Conservation (phyloP, 2,113 vertebrate species). For the Solea senegalensis region DNA sequence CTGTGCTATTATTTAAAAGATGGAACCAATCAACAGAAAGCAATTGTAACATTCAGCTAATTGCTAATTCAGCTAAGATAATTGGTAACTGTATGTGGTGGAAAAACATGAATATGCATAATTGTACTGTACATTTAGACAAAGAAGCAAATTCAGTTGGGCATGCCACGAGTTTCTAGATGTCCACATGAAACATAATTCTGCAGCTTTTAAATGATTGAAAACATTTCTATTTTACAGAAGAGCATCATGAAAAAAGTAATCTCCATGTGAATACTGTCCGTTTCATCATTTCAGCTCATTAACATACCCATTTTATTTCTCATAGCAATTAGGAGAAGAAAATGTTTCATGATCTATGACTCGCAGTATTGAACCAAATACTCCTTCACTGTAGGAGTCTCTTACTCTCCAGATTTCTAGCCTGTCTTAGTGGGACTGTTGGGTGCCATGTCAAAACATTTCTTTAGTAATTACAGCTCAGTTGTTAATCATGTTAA, state of each 20-base stretch:
- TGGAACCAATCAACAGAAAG: too few species aligned
- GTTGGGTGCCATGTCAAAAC: slow-evolving; percentile 19
- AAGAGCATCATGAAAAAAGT: slow-evolving; percentile 28
- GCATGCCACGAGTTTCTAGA: slow-evolving; percentile 35
- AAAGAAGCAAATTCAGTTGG: slow-evolving; percentile 22
- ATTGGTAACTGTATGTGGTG: slow-evolving; percentile 24
- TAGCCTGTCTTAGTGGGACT: slow-evolving; percentile 14
- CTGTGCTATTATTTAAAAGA: too few species aligned
- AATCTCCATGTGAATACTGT: background rate
- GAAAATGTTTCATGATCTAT: background rate
- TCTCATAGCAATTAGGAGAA: background rate
- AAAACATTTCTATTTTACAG: background rate
- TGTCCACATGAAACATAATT: slow-evolving; percentile 10
- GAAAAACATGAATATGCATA: slow-evolving; percentile 6
- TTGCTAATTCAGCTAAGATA: slow-evolving; percentile 39
- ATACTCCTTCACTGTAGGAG: background rate
- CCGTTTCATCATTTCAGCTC: background rate
- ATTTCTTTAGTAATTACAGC: slow-evolving; percentile 12
- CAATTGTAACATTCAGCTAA: too few species aligned
- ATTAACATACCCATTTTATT: background rate
- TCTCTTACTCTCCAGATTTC: background rate
- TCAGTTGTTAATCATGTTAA: slow-evolving; percentile 28
- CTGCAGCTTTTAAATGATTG: slow-evolving; percentile 3
- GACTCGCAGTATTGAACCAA: background rate
- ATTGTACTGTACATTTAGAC: slow-evolving; percentile 24